Conservation (phyloP, 2,888 invertebrate genomes). For the Conus canariensis region DNA sequence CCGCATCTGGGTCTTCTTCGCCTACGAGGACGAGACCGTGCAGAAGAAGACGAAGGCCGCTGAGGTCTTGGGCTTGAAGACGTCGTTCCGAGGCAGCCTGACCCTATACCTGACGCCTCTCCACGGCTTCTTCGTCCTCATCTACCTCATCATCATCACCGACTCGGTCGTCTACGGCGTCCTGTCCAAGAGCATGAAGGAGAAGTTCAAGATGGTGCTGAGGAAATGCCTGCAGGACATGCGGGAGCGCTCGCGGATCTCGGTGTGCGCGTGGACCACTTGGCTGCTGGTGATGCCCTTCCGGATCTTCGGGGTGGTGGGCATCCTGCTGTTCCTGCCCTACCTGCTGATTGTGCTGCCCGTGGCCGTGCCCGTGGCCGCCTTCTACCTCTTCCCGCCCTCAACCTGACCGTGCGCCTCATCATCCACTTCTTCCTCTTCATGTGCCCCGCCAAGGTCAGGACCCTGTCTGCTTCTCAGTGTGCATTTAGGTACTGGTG, state of each 20-base stretch:
- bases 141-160: constrained; percentile 67
- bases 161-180: constrained; percentile 63
- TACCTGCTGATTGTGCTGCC: constrained; percentile 66
- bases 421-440: constrained; percentile 63
- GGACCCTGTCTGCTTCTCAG: background rate
- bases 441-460: constrained; percentile 54
- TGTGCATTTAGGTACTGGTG: background rate
- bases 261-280: constrained; percentile 55
- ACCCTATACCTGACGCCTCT: constrained; percentile 70
- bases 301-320: constrained; percentile 53
- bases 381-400: constrained; percentile 70
- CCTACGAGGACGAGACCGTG: constrained; percentile 23
- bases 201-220: constrained; percentile 59
- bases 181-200: constrained; percentile 54
- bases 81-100: constrained; percentile 65
- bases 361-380: constrained; percentile 58
- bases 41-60: constrained; percentile 33
- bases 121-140: constrained; percentile 68
- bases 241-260: constrained; percentile 55
- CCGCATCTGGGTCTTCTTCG: constrained; percentile 28
- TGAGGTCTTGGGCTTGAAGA: constrained; percentile 29
- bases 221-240: constrained; percentile 67
- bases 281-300: constrained; percentile 69
- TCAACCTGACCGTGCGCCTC: constrained; percentile 69
- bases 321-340: constrained; percentile 65